Conservation (phyloP, 1,140 invertebrate species). For the Drosophila busckii region DNA sequence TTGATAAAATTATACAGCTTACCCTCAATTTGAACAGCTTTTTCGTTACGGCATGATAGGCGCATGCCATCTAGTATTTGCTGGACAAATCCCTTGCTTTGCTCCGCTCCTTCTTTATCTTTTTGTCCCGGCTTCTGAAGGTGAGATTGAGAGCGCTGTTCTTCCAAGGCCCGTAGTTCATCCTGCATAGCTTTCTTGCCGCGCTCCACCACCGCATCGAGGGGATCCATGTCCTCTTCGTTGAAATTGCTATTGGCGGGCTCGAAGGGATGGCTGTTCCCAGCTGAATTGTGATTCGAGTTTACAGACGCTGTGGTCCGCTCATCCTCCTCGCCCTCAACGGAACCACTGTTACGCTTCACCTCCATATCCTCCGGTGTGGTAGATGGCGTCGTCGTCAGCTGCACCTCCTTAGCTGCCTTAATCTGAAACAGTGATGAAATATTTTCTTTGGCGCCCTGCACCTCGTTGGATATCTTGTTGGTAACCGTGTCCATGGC, state of each 20-base stretch:
- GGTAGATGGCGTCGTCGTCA: constrained; percentile 28
- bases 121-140: constrained; percentile 18
- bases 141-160: constrained; percentile 38
- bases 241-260: constrained; percentile 33
- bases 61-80: constrained; percentile 56
- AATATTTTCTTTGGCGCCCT: constrained; percentile 66
- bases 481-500: constrained; percentile 60
- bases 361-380: constrained; percentile 47
- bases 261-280: constrained; percentile 42
- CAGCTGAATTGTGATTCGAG: constrained; percentile 63
- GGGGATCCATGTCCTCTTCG: constrained; percentile 39
- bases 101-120: background rate
- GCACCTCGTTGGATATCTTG: constrained; percentile 60
- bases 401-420: constrained; percentile 37
- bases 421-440: constrained; percentile 68
- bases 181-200: constrained; percentile 68
- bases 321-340: constrained; percentile 65
- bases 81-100: constrained; percentile 60
- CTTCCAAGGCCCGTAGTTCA: constrained; percentile 51
- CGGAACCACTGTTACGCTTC: constrained; percentile 35
- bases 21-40: constrained; percentile 69
- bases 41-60: constrained; percentile 68
- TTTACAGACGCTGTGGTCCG: constrained; percentile 74
- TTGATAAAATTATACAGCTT: background rate
- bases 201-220: constrained; percentile 65